Percentiles rank a stretch among this genome's conserved stretches.
These are phyloP conservation scores for Semicossyphus pulcher DNA, from an alignment of 2,113 vertebrate species.

Conservation along the genomic window DNA sequence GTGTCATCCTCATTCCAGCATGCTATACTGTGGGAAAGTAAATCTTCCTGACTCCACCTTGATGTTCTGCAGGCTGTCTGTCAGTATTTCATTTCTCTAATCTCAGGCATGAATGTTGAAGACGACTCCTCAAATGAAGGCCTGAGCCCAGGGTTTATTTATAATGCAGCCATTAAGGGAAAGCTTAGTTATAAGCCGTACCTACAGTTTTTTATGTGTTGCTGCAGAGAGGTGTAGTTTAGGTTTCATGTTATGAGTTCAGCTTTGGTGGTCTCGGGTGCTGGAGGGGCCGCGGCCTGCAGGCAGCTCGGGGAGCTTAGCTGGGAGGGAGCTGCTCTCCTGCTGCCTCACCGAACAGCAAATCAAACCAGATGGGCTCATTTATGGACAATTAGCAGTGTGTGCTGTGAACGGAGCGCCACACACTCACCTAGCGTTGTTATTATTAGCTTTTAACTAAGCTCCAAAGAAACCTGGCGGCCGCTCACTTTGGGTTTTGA, in stretches of 20 bases:
- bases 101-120: constrained; percentile 17
- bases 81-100: constrained; percentile 3
- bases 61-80: neutral
- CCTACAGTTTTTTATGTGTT: constrained; percentile 26
- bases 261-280: constrained; percentile 70
- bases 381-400: constrained; percentile 83
- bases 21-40: neutral
- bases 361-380: constrained; percentile 84
- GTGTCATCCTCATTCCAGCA: neutral
- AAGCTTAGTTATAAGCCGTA: constrained; percentile 22
- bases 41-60: constrained; percentile 9
- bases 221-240: constrained; percentile 42
- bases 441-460: constrained; percentile 76
- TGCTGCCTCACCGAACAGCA: constrained; percentile 65
- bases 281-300: constrained; percentile 33
- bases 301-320: constrained; percentile 33
- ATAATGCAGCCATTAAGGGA: constrained; percentile 40
- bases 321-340: constrained; percentile 44
- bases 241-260: constrained; percentile 66
- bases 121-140: constrained; percentile 16
- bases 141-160: constrained; percentile 38
- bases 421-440: constrained; percentile 68
- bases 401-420: constrained; percentile 71
- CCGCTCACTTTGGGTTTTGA: constrained; percentile 50
- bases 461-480: constrained; percentile 59